Conservation (phyloP, 1,140 invertebrate genomes). For the Drosophila littoralis region DNA sequence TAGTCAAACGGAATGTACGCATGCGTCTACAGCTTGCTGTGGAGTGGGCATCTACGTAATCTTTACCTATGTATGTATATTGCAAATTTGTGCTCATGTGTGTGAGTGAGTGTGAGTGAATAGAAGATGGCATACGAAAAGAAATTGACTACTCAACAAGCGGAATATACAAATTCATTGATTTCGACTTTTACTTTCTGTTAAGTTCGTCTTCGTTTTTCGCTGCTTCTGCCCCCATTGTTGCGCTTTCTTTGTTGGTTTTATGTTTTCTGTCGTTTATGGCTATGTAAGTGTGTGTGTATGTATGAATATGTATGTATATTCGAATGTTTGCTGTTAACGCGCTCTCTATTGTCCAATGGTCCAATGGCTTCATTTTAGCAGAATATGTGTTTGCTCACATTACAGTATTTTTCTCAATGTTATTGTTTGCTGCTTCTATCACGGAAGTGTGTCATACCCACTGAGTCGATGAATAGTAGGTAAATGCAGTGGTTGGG, state of each 20-base stretch:
- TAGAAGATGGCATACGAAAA: background rate
- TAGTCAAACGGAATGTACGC: background rate
- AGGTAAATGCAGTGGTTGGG: constrained; percentile 14
- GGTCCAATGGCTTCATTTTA: constrained; percentile 2
- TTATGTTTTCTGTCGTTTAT: constrained; percentile 12
- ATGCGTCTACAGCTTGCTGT: constrained; percentile 5
- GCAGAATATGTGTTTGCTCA: background rate
- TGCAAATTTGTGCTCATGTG: background rate
- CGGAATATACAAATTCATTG: constrained; percentile 60
- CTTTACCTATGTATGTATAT: background rate
- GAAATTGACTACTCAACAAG: constrained; percentile 11
- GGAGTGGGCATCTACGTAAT: background rate
- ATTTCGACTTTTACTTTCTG: constrained; percentile 75
- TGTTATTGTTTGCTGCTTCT: constrained; percentile 17
- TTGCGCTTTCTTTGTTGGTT: constrained; percentile 39
- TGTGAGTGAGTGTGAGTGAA: background rate
- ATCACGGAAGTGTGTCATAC: constrained; percentile 40
- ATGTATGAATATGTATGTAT: background rate
- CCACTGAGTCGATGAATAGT: constrained; percentile 32
- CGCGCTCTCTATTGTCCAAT: background rate
- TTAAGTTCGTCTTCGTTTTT: constrained; percentile 32
- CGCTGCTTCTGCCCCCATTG: constrained; percentile 28
- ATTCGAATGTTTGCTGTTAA: background rate
- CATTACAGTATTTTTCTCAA: constrained; percentile 3
- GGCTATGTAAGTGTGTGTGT: background rate